Conservation (phyloP, 1,140 invertebrate species). For the Macrocentrus cingulum region DNA sequence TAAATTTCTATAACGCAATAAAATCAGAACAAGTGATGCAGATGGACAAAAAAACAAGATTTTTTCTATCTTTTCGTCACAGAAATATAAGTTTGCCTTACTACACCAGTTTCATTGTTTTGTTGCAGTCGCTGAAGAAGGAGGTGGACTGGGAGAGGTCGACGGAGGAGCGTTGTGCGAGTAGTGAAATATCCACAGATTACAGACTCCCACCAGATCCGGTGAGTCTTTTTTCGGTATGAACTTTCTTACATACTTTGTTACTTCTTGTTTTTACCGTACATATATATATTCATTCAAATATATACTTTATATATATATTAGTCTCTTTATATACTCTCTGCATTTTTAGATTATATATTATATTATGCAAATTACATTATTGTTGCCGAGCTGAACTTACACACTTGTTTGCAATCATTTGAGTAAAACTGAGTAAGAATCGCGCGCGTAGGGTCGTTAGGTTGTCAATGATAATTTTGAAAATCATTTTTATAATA, state of each 20-base stretch:
- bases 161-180: conserved; percentile 73
- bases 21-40: too few species aligned
- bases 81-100: too few species aligned
- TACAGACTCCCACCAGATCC: conserved; percentile 79
- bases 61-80: too few species aligned
- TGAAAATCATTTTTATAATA: neutral
- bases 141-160: conserved; percentile 81
- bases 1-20: too few species aligned
- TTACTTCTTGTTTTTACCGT: conserved; percentile 46
- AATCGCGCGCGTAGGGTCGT: conserved; percentile 36
- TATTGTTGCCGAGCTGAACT: too few species aligned
- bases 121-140: conserved; percentile 79
- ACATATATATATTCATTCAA: conserved; percentile 44
- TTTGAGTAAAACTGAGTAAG: conserved; percentile 10
- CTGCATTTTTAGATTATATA: too few species aligned
- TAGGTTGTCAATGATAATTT: conserved; percentile 40
- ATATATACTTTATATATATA: too few species aligned
- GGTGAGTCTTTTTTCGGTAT: conserved; percentile 64
- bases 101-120: conserved; percentile 9
- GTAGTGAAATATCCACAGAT: conserved; percentile 72
- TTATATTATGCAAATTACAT: too few species aligned
- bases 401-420: too few species aligned
- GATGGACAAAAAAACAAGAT: too few species aligned
- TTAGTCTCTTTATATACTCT: too few species aligned
- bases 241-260: conserved; percentile 36